These are phyloP conservation scores for Pogonophryne albipinna DNA, from an alignment of 2,797 vertebrate genomes.

Conservation along the genomic window DNA sequence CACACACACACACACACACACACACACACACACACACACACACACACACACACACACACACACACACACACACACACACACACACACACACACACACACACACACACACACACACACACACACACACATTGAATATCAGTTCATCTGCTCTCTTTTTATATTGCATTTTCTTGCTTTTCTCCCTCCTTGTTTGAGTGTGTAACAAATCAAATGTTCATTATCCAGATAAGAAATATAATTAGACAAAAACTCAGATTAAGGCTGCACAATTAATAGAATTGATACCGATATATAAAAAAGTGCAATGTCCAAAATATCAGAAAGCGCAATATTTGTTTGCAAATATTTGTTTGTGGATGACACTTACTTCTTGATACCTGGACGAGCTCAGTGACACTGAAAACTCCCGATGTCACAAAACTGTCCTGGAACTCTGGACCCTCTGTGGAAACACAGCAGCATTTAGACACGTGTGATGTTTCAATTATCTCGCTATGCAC, in stretches of 20 bases:
- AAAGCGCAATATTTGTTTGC: neutral
- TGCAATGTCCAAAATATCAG: too few species aligned
- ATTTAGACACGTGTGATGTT: neutral
- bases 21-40: neutral
- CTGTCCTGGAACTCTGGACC: constrained; percentile 97
- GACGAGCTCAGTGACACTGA: constrained; percentile 97
- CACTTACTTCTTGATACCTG: constrained; percentile 97
- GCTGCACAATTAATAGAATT: too few species aligned
- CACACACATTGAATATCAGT: too few species aligned
- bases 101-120: too few species aligned
- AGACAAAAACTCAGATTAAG: neutral
- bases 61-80: neutral
- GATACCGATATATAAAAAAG: too few species aligned
- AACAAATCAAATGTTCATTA: neutral
- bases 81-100: constrained; percentile 17
- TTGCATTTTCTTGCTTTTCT: neutral
- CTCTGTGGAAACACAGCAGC: constrained; percentile 83
- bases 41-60: neutral
- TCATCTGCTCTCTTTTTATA: too few species aligned
- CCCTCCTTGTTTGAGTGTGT: neutral
- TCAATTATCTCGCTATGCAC: neutral
- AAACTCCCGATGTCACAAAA: constrained; percentile 97
- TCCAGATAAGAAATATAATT: neutral
- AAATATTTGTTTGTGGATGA: neutral
- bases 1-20: neutral